phyloP scores from a whole-genome alignment of 2,113 vertebrate genomes.

The Pimephales promelas region DNA sequence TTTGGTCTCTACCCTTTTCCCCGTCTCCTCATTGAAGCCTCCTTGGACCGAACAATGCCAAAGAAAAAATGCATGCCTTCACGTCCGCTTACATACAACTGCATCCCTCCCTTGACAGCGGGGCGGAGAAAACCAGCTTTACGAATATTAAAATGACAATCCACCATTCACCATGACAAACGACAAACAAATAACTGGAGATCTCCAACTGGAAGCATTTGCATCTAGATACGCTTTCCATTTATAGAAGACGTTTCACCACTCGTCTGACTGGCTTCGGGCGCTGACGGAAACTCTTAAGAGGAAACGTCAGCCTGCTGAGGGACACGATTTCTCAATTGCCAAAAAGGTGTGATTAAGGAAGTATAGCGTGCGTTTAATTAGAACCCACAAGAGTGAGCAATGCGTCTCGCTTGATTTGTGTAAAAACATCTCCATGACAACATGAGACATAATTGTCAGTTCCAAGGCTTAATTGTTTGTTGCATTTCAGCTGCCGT shows the following conservation, averaged over 20 bases:
- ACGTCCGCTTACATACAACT: conserved; percentile 70
- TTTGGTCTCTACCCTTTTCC: conserved; percentile 64
- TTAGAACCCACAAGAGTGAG: conserved; percentile 24
- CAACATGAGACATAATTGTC: conserved; percentile 38
- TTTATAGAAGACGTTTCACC: neutral
- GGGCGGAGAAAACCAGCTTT: conserved; percentile 45
- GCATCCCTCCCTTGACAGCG: conserved; percentile 55
- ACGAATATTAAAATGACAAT: conserved; percentile 29
- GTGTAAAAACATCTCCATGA: conserved; percentile 33
- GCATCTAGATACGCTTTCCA: neutral
- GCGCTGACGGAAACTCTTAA: neutral
- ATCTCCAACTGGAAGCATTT: conserved; percentile 11
- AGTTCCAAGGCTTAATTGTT: conserved; percentile 33
- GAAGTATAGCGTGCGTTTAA: conserved; percentile 28
- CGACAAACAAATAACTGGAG: neutral
- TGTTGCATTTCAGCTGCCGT: conserved; percentile 37
- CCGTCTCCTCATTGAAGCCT: conserved; percentile 68
- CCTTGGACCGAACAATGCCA: conserved; percentile 60
- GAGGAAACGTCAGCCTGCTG: neutral
- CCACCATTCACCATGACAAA: neutral
- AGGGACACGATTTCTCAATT: conserved; percentile 1
- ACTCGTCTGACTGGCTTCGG: neutral
- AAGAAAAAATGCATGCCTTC: conserved; percentile 77
- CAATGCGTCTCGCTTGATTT: conserved; percentile 23
- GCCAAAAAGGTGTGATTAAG: neutral